Evolutionary conservation across 2,888 invertebrate species (phyloP).

Genomic region (Himalopsyche anomala): DNA sequence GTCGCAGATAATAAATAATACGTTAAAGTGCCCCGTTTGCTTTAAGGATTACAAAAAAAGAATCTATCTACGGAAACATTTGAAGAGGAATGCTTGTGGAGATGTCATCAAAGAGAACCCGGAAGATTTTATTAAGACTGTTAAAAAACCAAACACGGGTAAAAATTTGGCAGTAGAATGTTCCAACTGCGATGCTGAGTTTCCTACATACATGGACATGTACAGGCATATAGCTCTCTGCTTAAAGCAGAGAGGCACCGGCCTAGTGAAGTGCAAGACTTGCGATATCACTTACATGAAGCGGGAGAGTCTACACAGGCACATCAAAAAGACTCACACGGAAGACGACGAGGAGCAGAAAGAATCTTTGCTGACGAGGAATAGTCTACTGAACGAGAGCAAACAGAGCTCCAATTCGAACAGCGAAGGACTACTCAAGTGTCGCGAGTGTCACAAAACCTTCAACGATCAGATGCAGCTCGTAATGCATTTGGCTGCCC

Average conservation of each 20-base stretch:
- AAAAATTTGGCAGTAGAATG: conserved; percentile 55
- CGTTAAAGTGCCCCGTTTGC: conserved; percentile 57
- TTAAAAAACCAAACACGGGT: background rate
- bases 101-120: conserved; percentile 50
- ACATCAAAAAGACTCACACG: conserved; percentile 56
- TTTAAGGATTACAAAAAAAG: conserved; percentile 56
- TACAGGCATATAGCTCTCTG: conserved; percentile 61
- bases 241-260: conserved; percentile 48
- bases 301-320: conserved; percentile 54
- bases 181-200: conserved; percentile 61
- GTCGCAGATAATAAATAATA: conserved; percentile 8
- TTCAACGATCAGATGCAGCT: conserved; percentile 71
- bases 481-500: conserved; percentile 73
- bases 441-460: conserved; percentile 72
- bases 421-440: conserved; percentile 68
- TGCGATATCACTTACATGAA: conserved; percentile 58
- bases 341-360: conserved; percentile 24
- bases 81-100: conserved; percentile 49
- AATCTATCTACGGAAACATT: conserved; percentile 53
- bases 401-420: conserved; percentile 54
- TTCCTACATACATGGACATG: conserved; percentile 56
- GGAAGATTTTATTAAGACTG: background rate
- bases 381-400: conserved; percentile 13
- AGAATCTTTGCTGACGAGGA: background rate
- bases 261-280: conserved; percentile 58